phyloP scores from a whole-genome alignment of 2,113 vertebrate species.

The Accipiter virgatus region DNA sequence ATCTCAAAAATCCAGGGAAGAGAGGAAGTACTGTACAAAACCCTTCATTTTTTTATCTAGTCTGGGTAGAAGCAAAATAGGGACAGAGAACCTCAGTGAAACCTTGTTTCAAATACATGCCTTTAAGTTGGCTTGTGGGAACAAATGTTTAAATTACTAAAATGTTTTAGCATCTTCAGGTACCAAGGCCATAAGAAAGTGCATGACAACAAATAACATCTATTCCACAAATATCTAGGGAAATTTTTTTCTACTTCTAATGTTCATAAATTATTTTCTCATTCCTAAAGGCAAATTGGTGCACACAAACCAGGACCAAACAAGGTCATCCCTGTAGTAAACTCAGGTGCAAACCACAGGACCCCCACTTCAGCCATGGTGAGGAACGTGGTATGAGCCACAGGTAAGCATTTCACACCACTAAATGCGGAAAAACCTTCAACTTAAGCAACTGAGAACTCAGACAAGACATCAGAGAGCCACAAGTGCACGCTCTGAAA shows the following conservation, averaged over 20 bases:
- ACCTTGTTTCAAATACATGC: background rate
- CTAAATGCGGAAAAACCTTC: background rate
- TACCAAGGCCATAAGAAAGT: background rate
- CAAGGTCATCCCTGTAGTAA: background rate
- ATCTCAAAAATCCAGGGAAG: background rate
- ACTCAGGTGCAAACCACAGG: background rate
- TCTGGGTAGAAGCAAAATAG: background rate
- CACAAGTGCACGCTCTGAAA: fast-evolving
- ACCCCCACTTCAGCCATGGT: background rate
- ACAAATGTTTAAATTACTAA: background rate
- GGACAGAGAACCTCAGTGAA: background rate
- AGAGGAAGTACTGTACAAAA: background rate
- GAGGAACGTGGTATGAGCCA: fast-evolving
- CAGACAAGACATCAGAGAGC: background rate
- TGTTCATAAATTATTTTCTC: background rate
- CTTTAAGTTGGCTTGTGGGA: background rate
- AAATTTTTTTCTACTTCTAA: background rate
- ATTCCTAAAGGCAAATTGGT: background rate
- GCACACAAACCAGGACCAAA: background rate
- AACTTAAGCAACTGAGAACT: background rate
- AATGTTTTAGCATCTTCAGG: background rate
- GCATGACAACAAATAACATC: background rate
- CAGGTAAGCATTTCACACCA: background rate
- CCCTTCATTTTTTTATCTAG: background rate
- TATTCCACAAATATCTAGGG: background rate